Evolutionary conservation across 2,797 vertebrate species (phyloP), one percentile per base, ranked within the genome.

Genomic region (Thripadectes ignobilis): DNA sequence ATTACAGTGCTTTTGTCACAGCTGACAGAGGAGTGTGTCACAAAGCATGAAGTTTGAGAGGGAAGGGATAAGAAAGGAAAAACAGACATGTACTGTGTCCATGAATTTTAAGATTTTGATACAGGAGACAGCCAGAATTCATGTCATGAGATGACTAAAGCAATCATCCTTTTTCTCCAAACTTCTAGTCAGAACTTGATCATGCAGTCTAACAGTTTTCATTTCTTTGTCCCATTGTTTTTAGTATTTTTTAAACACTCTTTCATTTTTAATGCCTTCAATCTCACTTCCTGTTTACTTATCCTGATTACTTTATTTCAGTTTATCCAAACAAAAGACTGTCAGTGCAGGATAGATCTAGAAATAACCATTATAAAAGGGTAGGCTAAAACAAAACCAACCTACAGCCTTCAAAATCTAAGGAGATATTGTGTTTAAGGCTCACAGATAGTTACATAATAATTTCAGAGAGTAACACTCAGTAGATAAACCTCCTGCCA

Each of bases 41-140:
- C 46, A 46, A 84, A 90, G 26, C 27, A 63, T 34, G 27, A 86
- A 49, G 19, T 48, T 62, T 66, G 49, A 85, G 36, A 63, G 12
- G 7, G 12, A 85, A 67, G 5, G 11, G 8, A 10, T 27, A 67
- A 86, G 59, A 51, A 22, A 88, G 16, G 57, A 16, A 71, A 68
- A 62, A 69, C 1, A 62, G 19, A 30, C n/a, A 2, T 8, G 24
- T 19, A 43, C 3, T 43, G 34, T 3, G 9, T 10, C 22, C 23
- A 45, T 36, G 4, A 55, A 45, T 51, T 63, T 85, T 57, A 54
- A 87, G 36, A 45, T 21, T 49, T 77, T 12, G 9, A 3, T 46
- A 1, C 24, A 0, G 0, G 26, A 75, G 22, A 15, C 4, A 32
- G 16, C 46, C 4, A 54, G 13, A 55, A n/a, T 78, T 72, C 43